Evolutionary conservation across 2,888 invertebrate genomes (phyloP).

Genomic region (Gibbula magus): DNA sequence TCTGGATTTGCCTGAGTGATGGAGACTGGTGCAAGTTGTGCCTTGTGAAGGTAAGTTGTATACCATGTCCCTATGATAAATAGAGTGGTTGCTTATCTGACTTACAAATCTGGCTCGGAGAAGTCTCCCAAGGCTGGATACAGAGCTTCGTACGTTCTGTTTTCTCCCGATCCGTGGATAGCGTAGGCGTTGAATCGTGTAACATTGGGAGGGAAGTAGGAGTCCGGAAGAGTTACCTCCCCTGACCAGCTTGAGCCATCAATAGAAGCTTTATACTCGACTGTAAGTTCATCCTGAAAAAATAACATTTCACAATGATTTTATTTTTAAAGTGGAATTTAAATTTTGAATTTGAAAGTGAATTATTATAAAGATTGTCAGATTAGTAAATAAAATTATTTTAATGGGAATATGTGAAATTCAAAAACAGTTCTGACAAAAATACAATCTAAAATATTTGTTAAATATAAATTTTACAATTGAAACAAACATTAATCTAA

Average conservation of each 20-base stretch:
- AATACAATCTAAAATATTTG: no score
- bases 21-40: no score
- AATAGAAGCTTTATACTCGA: conserved; percentile 65
- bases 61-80: not conserved
- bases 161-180: conserved; percentile 76
- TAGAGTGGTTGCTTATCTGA: not conserved
- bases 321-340: not conserved
- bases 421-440: no score
- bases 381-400: no score
- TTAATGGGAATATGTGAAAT: no score
- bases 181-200: conserved; percentile 78
- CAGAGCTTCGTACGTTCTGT: conserved; percentile 76
- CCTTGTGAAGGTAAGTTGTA: no score
- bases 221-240: conserved; percentile 74
- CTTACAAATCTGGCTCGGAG: conserved; percentile 76
- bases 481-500: no score
- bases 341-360: conserved; percentile 37
- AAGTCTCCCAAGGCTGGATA: conserved; percentile 74
- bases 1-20: no score
- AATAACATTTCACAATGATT: not conserved
- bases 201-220: conserved; percentile 76
- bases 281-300: conserved; percentile 69
- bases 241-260: conserved; percentile 74
- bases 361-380: no score
- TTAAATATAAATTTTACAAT: no score